phyloP scores from a whole-genome alignment of 2,888 invertebrate genomes.

The Philonicus albiceps region DNA sequence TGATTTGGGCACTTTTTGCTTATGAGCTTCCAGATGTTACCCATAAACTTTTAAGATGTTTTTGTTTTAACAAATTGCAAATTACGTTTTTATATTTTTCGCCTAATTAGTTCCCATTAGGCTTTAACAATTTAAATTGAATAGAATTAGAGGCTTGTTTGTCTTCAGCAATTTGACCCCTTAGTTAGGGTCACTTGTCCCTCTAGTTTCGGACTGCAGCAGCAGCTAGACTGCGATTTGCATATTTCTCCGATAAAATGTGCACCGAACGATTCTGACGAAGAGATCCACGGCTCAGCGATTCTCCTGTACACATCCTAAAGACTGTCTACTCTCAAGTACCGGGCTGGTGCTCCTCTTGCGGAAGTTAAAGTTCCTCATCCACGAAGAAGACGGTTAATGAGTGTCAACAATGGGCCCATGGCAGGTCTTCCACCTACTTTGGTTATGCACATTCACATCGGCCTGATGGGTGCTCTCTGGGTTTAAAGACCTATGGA shows the following conservation, averaged over 20 bases:
- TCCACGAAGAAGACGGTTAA: conserved; percentile 35
- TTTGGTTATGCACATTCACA: conserved; percentile 4
- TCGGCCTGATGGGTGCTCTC: background rate
- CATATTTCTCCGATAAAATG: background rate
- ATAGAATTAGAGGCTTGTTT: background rate
- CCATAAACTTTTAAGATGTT: background rate
- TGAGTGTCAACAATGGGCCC: conserved; percentile 40
- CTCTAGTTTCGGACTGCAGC: background rate
- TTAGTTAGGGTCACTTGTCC: background rate
- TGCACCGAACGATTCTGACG: conserved; percentile 37
- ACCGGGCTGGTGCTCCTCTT: background rate
- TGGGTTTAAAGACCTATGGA: conserved; percentile 33
- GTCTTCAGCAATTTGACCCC: background rate
- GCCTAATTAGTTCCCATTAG: background rate
- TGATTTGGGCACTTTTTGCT: background rate
- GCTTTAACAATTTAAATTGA: background rate
- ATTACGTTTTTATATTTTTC: background rate
- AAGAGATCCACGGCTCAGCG: conserved; percentile 36
- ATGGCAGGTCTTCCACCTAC: conserved; percentile 39
- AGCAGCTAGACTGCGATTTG: background rate
- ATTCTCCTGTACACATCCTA: background rate
- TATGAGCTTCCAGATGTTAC: background rate
- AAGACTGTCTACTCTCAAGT: background rate
- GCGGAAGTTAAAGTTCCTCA: conserved; percentile 28
- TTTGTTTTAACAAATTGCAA: background rate